These are phyloP conservation scores for Nansenia antarctica DNA, from an alignment of 2,113 vertebrate genomes.

Conservation along the genomic window DNA sequence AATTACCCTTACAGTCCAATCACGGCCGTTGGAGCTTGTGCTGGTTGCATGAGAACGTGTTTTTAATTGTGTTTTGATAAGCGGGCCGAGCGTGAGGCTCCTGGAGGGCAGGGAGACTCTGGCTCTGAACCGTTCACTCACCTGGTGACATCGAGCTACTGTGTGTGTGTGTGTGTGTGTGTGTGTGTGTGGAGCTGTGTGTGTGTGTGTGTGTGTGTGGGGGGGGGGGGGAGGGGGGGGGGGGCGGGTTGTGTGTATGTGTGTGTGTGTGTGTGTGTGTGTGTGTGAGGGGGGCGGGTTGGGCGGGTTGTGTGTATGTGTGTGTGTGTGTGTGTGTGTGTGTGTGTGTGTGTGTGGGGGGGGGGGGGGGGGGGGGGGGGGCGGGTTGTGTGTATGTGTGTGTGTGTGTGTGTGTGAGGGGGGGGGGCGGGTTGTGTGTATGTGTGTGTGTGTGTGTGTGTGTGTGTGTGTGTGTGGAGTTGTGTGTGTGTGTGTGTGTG, in stretches of 20 bases:
- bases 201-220: background rate
- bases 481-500: background rate
- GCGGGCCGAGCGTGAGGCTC: conserved; percentile 28
- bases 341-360: background rate
- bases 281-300: too few relatives aligned
- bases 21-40: conserved; percentile 29
- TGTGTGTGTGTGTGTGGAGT: background rate
- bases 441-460: background rate
- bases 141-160: background rate
- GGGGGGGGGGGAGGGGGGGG: too few relatives aligned
- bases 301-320: too few relatives aligned
- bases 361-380: too few relatives aligned
- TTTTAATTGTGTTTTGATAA: conserved; percentile 51
- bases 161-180: background rate
- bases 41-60: conserved; percentile 44
- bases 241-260: background rate
- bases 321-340: background rate
- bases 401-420: background rate
- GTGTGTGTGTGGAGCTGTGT: background rate
- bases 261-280: background rate
- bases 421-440: background rate
- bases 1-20: conserved; percentile 66
- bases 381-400: too few relatives aligned
- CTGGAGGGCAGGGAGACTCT: background rate
- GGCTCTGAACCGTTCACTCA: conserved; percentile 1